Evolutionary conservation across 1,140 invertebrate species (phyloP).

Genomic region (Bombyx mori): ASM3026992v2 NC_085115.1:10175501-10176000

Average conservation of each 20-base stretch:
- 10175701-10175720: too few relatives aligned
- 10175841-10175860: conserved; percentile 3
- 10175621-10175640: background rate
- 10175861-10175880: background rate
- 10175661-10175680: too few relatives aligned
- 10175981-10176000: conserved; percentile 6
- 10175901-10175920: conserved; percentile 10
- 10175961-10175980: conserved; percentile 13
- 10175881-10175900: background rate
- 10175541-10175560: too few relatives aligned
- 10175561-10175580: too few relatives aligned
- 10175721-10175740: too few relatives aligned
- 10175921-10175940: conserved; percentile 13
- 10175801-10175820: too few relatives aligned
- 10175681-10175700: too few relatives aligned
- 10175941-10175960: conserved; percentile 11
- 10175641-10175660: too few relatives aligned
- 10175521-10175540: too few relatives aligned
- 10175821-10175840: background rate
- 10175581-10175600: background rate
- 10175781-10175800: background rate
- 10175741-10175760: too few relatives aligned
- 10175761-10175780: background rate
- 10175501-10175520: too few relatives aligned
- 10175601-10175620: background rate